Evolutionary conservation across 64 coral and sea anemone species (phyloP).

Genomic region (Hydrozoanthus tunicans): DNA sequence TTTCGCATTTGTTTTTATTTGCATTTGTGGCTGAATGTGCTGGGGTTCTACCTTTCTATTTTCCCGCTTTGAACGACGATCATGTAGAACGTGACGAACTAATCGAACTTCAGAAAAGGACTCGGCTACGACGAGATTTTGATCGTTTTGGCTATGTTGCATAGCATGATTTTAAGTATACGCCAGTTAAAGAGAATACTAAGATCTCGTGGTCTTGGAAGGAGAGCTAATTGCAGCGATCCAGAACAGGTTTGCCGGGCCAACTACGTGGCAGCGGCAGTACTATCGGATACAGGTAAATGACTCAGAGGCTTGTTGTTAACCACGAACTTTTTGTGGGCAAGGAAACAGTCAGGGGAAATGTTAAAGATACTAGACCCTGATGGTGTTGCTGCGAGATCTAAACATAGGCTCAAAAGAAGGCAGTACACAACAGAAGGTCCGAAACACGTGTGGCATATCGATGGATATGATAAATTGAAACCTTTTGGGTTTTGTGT

Average conservation of each 20-base stretch:
- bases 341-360: constrained; percentile 28
- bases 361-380: constrained; percentile 38
- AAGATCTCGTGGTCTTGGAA: constrained; percentile 47
- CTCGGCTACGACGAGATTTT: constrained; percentile 11
- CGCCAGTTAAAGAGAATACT: constrained; percentile 41
- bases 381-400: constrained; percentile 10
- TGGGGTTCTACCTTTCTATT: background rate
- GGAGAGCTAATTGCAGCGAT: constrained; percentile 10
- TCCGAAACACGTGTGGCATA: constrained; percentile 62
- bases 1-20: background rate
- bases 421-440: constrained; percentile 41
- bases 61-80: background rate
- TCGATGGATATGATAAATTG: constrained; percentile 63
- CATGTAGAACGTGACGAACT: constrained; percentile 21
- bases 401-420: constrained; percentile 21
- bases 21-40: background rate
- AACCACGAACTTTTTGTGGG: background rate
- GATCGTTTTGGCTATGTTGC: constrained; percentile 14
- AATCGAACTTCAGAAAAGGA: constrained; percentile 28
- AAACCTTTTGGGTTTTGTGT: background rate
- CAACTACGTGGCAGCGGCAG: constrained; percentile 46
- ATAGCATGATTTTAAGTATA: constrained; percentile 33
- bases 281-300: constrained; percentile 47
- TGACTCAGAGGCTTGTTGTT: constrained; percentile 43
- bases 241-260: constrained; percentile 5